These are phyloP conservation scores for Argynnis bischoffii DNA, from an alignment of 2,888 invertebrate species.

Conservation along the genomic window DNA sequence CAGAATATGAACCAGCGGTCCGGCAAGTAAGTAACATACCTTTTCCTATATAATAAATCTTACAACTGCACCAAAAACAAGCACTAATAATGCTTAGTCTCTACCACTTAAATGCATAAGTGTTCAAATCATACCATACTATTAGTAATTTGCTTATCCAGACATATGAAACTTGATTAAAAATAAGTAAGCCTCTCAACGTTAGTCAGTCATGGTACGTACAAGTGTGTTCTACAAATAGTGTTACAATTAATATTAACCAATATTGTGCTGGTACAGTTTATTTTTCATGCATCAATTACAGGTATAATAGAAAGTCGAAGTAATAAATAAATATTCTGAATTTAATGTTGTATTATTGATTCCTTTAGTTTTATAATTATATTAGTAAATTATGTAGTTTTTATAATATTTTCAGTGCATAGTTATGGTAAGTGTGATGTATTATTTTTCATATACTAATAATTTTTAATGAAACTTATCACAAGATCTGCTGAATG, in stretches of 20 bases:
- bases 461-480: conserved; percentile 30
- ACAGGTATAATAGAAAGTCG: conserved; percentile 2
- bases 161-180: too few relatives aligned
- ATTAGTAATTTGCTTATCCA: too few relatives aligned
- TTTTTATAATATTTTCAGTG: conserved; percentile 20
- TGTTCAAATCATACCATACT: too few relatives aligned
- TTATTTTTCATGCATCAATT: background rate
- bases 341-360: conserved; percentile 59
- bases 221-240: too few relatives aligned
- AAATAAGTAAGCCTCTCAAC: too few relatives aligned
- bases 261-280: too few relatives aligned
- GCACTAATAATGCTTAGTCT: background rate
- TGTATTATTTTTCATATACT: conserved; percentile 30
- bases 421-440: conserved; percentile 33
- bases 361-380: conserved; percentile 45
- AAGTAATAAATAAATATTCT: conserved; percentile 39
- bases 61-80: background rate
- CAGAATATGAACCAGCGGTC: conserved; percentile 79
- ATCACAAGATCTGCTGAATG: conserved; percentile 45
- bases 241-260: too few relatives aligned
- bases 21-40: conserved; percentile 72
- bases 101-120: background rate
- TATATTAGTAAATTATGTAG: background rate
- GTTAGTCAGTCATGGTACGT: too few relatives aligned
- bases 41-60: conserved; percentile 24